Evolutionary conservation across 2,888 invertebrate genomes (phyloP).

Genomic region (Drosophila picticornis): DNA sequence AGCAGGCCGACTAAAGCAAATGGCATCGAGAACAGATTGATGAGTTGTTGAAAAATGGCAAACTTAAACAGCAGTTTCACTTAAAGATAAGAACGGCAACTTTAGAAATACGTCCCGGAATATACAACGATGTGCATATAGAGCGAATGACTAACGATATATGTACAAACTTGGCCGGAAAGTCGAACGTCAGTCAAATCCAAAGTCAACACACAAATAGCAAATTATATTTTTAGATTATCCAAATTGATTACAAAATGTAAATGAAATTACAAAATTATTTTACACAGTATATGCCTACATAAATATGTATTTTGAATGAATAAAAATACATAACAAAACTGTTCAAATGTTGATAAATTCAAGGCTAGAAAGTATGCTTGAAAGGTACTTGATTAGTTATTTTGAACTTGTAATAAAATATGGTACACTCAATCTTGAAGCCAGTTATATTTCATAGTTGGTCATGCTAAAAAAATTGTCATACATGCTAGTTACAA

Average conservation of each 20-base stretch:
- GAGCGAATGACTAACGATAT: constrained; percentile 51
- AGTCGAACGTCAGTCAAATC: not conserved
- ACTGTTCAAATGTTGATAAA: not conserved
- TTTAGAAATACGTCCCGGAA: constrained; percentile 34
- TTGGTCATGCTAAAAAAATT: not conserved
- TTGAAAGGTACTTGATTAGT: not conserved
- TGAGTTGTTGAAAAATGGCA: constrained; percentile 81
- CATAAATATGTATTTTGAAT: not conserved
- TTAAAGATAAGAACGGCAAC: constrained; percentile 31
- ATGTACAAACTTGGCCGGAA: constrained; percentile 12
- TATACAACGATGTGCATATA: constrained; percentile 50
- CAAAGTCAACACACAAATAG: constrained; percentile 25
- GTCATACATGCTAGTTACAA: constrained; percentile 6
- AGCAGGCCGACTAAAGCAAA: constrained; percentile 52
- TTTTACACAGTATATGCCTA: not conserved
- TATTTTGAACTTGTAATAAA: not conserved
- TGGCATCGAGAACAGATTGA: constrained; percentile 73
- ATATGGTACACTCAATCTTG: not conserved
- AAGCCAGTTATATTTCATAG: not conserved
- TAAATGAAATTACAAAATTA: not conserved
- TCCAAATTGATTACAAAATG: not conserved
- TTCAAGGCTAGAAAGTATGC: not conserved
- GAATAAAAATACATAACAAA: not conserved
- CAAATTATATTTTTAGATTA: not conserved
- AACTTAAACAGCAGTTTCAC: constrained; percentile 79